Conservation (phyloP, 2,888 invertebrate species). For the Nasonia oneida region DNA sequence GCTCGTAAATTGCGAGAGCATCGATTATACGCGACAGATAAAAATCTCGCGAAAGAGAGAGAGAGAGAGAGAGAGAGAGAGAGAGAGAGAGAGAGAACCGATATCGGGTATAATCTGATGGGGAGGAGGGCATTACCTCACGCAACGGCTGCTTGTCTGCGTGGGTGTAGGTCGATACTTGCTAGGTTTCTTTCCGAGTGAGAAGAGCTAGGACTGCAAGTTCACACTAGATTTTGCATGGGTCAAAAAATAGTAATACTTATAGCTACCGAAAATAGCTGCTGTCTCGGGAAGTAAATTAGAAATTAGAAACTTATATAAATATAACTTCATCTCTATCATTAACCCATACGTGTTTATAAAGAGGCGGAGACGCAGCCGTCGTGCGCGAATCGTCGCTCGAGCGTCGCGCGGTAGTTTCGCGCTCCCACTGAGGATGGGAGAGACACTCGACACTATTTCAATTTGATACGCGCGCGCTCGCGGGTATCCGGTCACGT, state of each 20-base stretch:
- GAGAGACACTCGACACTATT: slow-evolving; percentile 55
- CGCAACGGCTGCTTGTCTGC: background rate
- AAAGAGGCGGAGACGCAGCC: background rate
- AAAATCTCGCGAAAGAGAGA: slow-evolving; percentile 19
- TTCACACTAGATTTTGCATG: background rate
- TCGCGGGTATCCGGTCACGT: slow-evolving; percentile 51
- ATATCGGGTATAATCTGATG: background rate
- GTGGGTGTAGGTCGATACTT: background rate
- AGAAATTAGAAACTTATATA: background rate
- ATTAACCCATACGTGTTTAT: background rate
- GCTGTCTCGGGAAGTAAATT: background rate
- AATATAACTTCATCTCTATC: background rate
- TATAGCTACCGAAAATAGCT: background rate
- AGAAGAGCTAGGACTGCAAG: background rate
- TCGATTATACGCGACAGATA: slow-evolving; percentile 52
- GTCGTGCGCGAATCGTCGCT: background rate
- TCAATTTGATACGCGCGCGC: slow-evolving; percentile 57
- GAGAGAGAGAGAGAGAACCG: slow-evolving; percentile 1
- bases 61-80: slow-evolving; percentile 3
- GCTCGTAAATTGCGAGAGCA: slow-evolving; percentile 56
- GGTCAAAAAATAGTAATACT: background rate
- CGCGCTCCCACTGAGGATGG: slow-evolving; percentile 13
- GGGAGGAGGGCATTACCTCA: slow-evolving; percentile 15
- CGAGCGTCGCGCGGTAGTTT: slow-evolving; percentile 18
- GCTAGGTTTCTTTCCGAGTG: background rate